Conservation (phyloP, 2,797 vertebrate genomes). For the Notolabrus celidotus region DNA sequence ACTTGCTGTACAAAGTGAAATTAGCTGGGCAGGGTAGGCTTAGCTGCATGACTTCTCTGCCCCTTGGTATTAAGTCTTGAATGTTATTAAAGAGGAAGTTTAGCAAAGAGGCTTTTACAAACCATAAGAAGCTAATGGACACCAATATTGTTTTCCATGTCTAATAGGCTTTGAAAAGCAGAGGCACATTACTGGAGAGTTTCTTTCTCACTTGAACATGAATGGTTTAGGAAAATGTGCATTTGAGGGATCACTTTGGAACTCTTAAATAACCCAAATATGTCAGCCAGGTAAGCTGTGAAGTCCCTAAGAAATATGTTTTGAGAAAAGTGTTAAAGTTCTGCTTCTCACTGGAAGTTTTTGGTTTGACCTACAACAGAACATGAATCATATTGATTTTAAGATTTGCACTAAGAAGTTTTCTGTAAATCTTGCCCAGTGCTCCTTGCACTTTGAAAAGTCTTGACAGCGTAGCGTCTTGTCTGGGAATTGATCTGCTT, state of each 20-base stretch:
- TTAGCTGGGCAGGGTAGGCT: constrained; percentile 35
- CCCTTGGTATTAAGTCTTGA: constrained; percentile 70
- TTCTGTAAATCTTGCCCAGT: neutral
- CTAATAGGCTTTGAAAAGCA: constrained; percentile 69
- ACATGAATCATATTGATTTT: constrained; percentile 8
- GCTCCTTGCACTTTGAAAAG: constrained; percentile 29
- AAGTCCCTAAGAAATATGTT: neutral
- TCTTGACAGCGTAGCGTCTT: constrained; percentile 16
- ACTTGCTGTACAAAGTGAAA: constrained; percentile 38
- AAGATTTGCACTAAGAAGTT: neutral
- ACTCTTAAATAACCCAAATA: neutral
- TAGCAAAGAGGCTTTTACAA: constrained; percentile 77
- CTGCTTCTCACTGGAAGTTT: neutral
- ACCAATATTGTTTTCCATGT: constrained; percentile 66
- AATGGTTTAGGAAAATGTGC: neutral
- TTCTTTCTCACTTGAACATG: constrained; percentile 1
- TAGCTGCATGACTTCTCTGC: constrained; percentile 63
- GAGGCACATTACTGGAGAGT: neutral
- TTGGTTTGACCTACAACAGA: neutral
- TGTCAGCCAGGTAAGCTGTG: neutral
- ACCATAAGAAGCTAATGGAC: constrained; percentile 69
- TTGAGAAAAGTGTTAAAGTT: neutral
- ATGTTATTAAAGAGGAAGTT: constrained; percentile 79
- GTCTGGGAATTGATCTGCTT: constrained; percentile 18
- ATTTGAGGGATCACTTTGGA: neutral